Percentiles rank a stretch among this genome's conserved stretches.
Evolutionary conservation across 2,113 vertebrate genomes (phyloP).

Genomic region (Erythrolamprus reginae): DNA sequence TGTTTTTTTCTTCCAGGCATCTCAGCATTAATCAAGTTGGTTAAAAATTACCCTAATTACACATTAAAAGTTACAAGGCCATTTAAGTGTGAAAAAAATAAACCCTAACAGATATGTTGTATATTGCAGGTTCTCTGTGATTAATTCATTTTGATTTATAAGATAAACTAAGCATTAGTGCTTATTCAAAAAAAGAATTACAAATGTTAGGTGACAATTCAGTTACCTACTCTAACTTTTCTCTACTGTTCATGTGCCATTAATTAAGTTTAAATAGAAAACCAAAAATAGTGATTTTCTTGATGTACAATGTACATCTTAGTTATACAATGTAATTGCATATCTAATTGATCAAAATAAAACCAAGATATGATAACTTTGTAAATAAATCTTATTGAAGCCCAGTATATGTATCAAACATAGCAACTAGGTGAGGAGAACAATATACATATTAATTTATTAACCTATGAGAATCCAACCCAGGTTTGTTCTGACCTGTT

Average conservation of each 20-base stretch:
- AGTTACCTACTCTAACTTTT: background rate
- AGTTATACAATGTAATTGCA: background rate
- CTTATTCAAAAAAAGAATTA: background rate
- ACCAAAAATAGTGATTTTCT: background rate
- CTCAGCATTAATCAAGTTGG: background rate
- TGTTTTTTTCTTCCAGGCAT: background rate
- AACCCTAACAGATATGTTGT: background rate
- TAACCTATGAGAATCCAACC: background rate
- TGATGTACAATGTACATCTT: too few relatives aligned
- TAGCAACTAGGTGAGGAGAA: background rate
- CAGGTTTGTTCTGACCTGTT: background rate
- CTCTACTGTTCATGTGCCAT: too few relatives aligned
- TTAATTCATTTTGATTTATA: background rate
- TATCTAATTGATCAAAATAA: background rate
- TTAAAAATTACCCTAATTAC: background rate
- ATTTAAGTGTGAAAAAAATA: background rate
- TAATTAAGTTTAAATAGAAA: background rate
- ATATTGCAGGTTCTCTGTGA: background rate
- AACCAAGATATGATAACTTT: background rate
- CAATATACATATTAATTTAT: background rate
- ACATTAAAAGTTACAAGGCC: background rate
- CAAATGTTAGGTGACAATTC: background rate
- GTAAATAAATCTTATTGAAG: background rate
- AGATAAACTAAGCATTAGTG: background rate
- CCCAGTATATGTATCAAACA: background rate